Evolutionary conservation across 2,797 vertebrate species (phyloP), one percentile per base, ranked within the genome.

Genomic region (Tamandua tetradactyla): DNA sequence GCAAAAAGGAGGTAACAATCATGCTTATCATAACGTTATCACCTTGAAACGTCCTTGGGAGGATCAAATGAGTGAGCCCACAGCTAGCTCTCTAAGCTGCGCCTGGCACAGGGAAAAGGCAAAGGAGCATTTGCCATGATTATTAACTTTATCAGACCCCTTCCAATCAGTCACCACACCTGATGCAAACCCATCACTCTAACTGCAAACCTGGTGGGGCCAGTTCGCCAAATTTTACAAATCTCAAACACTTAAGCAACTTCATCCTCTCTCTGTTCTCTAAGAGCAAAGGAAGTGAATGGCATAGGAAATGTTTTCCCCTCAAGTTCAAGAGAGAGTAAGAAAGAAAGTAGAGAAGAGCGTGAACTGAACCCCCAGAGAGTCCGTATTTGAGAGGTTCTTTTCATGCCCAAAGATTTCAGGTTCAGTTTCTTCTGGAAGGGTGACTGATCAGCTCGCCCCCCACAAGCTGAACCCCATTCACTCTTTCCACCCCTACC

Each of bases 331-430:
- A 92, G 61, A 87, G 37, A 92, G 15, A 23, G 49, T 11, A 40
- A 94, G 62, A 74, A 89, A 92, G 47, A 84, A 86, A 84, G 44
- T 11, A n/a, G 17, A 71, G 62, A 64, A 66, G 37, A 82, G 5
- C n/a, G 18, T 88, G 91, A 93, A 92, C 17, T 71, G 61, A 89
- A 93, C 94, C 59, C 61, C 80, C 32, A 64, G 49, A 74, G 40
- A 85, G 40, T 71, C 35, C 22, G 8, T 17, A 27, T 30, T 35
- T 42, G 72, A 81, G 44, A 88, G 23, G 42, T 52, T 89, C 64
- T 49, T 80, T 78, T 83, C 55, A 32, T 35, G 32, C 9, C 9
- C 66, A 57, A 82, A 40, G 55, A 57, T 80, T 92, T 97, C 47
- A 68, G n/a, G 75, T 62, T 82, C 69, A 2, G 15, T 61, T 90